Conservation (phyloP, 2,113 vertebrate genomes). For the Siphamia tubifer region DNA sequence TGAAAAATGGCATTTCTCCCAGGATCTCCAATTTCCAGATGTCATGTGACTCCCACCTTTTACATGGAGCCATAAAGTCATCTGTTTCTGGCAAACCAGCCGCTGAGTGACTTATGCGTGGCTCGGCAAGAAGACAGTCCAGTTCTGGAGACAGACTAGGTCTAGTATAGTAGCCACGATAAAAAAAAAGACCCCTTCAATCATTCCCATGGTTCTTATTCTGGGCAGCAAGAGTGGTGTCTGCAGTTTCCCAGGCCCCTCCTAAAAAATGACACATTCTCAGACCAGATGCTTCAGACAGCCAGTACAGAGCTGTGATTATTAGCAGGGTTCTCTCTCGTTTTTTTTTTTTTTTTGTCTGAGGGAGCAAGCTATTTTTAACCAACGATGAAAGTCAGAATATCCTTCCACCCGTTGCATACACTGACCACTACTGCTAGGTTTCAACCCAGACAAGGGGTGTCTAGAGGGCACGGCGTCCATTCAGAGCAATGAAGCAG, state of each 20-base stretch:
- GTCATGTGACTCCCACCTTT: constrained; percentile 56
- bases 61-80: constrained; percentile 61
- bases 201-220: constrained; percentile 74
- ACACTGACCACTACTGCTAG: constrained; percentile 40
- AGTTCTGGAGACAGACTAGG: constrained; percentile 47
- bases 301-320: constrained; percentile 74
- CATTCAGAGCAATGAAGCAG: constrained; percentile 20
- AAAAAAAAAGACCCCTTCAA: constrained; percentile 64
- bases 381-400: constrained; percentile 66
- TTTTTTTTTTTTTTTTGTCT: constrained; percentile 60
- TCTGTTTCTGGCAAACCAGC: constrained; percentile 61
- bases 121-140: constrained; percentile 44
- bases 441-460: constrained; percentile 38
- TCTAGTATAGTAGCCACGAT: constrained; percentile 65
- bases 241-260: constrained; percentile 80
- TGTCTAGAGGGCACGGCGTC: constrained; percentile 46
- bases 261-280: constrained; percentile 78
- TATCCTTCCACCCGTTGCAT: constrained; percentile 56
- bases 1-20: constrained; percentile 44
- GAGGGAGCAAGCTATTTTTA: constrained; percentile 72
- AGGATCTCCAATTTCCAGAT: constrained; percentile 47
- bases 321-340: constrained; percentile 73
- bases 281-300: constrained; percentile 76
- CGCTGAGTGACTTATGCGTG: constrained; percentile 64
- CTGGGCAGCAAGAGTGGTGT: constrained; percentile 68